Evolutionary conservation across 2,888 invertebrate species (phyloP).

Genomic region (Drosophila limbata): DNA sequence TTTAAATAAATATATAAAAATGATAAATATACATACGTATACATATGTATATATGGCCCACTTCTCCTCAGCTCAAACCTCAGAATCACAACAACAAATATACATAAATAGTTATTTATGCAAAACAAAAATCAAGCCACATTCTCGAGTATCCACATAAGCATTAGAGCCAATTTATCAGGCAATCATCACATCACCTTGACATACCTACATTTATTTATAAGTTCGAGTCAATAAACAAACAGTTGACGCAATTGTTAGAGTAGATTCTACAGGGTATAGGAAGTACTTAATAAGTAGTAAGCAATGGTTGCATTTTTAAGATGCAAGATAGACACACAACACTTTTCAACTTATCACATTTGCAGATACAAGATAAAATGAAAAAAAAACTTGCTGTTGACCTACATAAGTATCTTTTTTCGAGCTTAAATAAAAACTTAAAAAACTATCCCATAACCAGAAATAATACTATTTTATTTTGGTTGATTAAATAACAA

Average conservation of each 20-base stretch:
- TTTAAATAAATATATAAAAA: constrained; percentile 54
- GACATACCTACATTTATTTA: constrained; percentile 74
- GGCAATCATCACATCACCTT: constrained; percentile 73
- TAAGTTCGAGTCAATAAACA: constrained; percentile 48
- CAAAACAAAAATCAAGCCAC: constrained; percentile 47
- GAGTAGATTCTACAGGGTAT: constrained; percentile 23
- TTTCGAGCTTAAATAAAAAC: background rate
- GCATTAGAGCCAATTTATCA: constrained; percentile 60
- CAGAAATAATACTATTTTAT: constrained; percentile 21
- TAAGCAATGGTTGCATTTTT: background rate
- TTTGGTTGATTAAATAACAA: constrained; percentile 29
- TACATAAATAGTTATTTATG: constrained; percentile 40
- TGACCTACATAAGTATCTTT: constrained; percentile 9
- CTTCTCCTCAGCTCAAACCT: constrained; percentile 36
- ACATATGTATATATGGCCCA: constrained; percentile 38
- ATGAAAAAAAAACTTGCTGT: background rate
- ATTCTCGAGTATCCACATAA: constrained; percentile 38
- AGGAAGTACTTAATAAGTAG: constrained; percentile 6
- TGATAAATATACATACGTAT: constrained; percentile 18
- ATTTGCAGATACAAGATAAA: constrained; percentile 4
- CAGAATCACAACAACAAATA: constrained; percentile 25
- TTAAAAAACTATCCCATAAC: background rate
- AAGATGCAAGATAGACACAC: constrained; percentile 1
- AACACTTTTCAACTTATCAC: constrained; percentile 6
- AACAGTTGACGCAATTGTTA: constrained; percentile 61